phyloP scores from a whole-genome alignment of 2,888 invertebrate species.

The Ametastegia equiseti region DNA sequence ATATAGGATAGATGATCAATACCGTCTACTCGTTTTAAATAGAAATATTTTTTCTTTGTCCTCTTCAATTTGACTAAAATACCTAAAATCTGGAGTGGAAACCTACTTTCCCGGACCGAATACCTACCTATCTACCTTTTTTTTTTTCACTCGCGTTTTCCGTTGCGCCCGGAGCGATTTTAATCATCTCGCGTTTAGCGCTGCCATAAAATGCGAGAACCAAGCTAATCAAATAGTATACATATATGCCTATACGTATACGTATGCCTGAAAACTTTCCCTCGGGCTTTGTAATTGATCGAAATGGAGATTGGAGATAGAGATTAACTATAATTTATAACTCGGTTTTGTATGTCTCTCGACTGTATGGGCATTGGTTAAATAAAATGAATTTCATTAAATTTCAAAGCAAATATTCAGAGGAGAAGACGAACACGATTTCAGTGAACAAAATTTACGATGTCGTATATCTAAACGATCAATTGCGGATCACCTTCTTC shows the following conservation, averaged over 20 bases:
- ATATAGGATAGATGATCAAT: no score
- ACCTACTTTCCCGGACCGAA: no score
- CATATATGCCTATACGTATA: no score
- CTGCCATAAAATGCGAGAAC: constrained; percentile 10
- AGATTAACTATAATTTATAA: background rate
- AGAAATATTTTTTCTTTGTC: no score
- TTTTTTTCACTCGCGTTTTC: constrained; percentile 16
- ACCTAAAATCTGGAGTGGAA: no score
- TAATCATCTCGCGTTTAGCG: constrained; percentile 33
- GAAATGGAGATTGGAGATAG: no score
- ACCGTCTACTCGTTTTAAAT: no score
- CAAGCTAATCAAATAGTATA: constrained; percentile 7
- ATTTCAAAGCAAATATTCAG: background rate
- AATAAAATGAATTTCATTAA: background rate
- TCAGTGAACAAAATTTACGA: background rate
- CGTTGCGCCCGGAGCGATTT: background rate
- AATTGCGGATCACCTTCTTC: background rate
- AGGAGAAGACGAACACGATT: background rate
- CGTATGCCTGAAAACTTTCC: constrained; percentile 19
- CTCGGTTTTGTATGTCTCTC: background rate
- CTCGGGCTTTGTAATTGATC: constrained; percentile 10
- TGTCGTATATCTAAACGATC: background rate
- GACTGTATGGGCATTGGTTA: background rate
- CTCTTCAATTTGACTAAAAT: no score
- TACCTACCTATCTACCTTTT: background rate